Base-by-base conservation (phyloP, 1,140 invertebrate genomes). In the Cotesia vestalis region DNA sequence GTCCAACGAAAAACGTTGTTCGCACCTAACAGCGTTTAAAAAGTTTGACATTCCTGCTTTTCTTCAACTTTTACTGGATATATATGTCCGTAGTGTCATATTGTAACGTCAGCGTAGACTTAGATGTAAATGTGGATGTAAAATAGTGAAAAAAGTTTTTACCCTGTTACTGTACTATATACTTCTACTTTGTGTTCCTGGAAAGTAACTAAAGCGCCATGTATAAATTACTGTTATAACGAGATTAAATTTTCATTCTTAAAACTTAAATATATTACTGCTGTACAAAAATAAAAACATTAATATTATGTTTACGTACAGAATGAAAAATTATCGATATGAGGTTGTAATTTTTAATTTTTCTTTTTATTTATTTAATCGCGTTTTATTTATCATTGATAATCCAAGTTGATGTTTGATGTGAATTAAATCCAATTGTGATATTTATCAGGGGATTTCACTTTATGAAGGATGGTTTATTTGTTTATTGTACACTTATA, bases 1-100 rank as follows among this genome's bases (percentile, higher is more conserved):
- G 60, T 62, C 11, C 35, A n/a, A 62, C 60, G 36, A 62, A 35
- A 57, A 14, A 62, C 60, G 34, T 62, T 62, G 34, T 62, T 62
- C 27, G 6, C 60, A 62, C 60, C 60, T 38, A 17, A 12, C 11
- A 9, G 40, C 40, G 40, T 46, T 36, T 27, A 62, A 62, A 62
- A 62, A 62, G 27, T 62, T 62, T 62, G 36, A 38, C 36, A 62
- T 62, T 62, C 34, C 27, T 6, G 27, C 17, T 6, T 9, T 60
- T 59, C 17, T 27, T 59, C 40, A 57, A n/a, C n/a, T 57, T 57
- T 20, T 17, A 17, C n/a, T 57, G 5, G n/a, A 57, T 57, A 57
- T 57, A 57, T 57, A 14, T 57, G 11, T 20, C 17, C 20, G 20
- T 61, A 34, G 8, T 27, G 60, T 34, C 34, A 36, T 20, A 34